Conservation (phyloP, 2,888 invertebrate species). For the Tipula helvola region DNA sequence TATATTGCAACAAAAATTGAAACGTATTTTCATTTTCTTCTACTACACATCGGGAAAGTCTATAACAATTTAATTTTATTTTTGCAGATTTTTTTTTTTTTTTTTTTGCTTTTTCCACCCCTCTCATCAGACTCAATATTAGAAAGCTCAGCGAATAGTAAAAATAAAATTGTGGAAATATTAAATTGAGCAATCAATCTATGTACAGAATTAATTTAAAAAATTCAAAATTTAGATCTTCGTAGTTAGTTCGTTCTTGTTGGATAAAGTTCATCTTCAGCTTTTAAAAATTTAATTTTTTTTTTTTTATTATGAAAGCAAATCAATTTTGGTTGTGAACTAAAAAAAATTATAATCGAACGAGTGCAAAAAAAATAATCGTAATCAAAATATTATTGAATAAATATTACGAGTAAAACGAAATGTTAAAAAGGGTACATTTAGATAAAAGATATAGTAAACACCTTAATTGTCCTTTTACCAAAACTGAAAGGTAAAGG, state of each 20-base stretch:
- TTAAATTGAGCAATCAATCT: not conserved
- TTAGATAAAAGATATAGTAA: too few species aligned
- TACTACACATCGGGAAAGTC: not conserved
- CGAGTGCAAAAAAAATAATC: not conserved
- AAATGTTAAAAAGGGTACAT: too few species aligned
- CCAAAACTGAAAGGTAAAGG: too few species aligned
- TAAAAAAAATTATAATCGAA: not conserved
- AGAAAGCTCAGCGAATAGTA: not conserved
- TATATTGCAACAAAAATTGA: not conserved
- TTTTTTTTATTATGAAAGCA: not conserved
- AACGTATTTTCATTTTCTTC: not conserved
- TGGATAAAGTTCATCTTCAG: not conserved
- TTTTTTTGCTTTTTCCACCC: not conserved
- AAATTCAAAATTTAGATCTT: not conserved
- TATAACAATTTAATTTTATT: not conserved
- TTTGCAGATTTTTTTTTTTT: not conserved
- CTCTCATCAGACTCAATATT: not conserved
- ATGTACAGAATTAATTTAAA: not conserved
- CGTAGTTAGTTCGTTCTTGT: not conserved
- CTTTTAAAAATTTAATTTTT: not conserved
- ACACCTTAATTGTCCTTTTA: too few species aligned
- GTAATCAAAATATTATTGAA: not conserved
- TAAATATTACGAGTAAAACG: too few species aligned
- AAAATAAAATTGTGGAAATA: not conserved
- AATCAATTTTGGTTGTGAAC: not conserved